These are phyloP conservation scores for Actinemys pallida DNA, from an alignment of 2,113 vertebrate genomes.

Conservation along the genomic window DNA sequence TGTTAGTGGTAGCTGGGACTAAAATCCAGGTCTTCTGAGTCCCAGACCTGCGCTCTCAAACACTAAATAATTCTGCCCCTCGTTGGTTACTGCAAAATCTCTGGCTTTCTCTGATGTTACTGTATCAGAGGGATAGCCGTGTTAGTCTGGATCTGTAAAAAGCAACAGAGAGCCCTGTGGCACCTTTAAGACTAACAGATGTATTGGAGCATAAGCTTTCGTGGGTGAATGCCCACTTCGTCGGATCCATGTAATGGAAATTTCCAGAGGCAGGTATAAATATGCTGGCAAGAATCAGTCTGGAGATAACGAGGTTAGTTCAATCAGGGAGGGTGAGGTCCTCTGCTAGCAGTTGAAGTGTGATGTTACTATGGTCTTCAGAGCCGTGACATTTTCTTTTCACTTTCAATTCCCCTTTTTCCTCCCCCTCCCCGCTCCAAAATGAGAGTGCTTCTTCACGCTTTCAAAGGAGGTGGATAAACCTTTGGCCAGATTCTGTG, in stretches of 20 bases:
- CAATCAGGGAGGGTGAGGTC: too few species aligned
- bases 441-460: neutral
- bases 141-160: too few species aligned
- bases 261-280: too few species aligned
- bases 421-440: neutral
- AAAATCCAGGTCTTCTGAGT: neutral
- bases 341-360: too few species aligned
- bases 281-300: too few species aligned
- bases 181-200: too few species aligned
- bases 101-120: neutral
- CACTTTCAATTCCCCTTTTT: neutral
- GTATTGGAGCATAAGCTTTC: too few species aligned
- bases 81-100: neutral
- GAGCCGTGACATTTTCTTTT: neutral
- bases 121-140: too few species aligned
- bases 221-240: too few species aligned
- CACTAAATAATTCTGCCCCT: neutral
- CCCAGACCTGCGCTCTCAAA: fast-evolving
- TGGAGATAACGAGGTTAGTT: too few species aligned
- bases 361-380: neutral
- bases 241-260: too few species aligned
- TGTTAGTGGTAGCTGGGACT: neutral
- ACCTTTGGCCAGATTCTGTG: neutral
- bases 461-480: neutral
- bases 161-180: too few species aligned